These are phyloP conservation scores for Mesorhabditis spiculigera DNA, from an alignment of 2,888 invertebrate genomes.

Conservation along the genomic window DNA sequence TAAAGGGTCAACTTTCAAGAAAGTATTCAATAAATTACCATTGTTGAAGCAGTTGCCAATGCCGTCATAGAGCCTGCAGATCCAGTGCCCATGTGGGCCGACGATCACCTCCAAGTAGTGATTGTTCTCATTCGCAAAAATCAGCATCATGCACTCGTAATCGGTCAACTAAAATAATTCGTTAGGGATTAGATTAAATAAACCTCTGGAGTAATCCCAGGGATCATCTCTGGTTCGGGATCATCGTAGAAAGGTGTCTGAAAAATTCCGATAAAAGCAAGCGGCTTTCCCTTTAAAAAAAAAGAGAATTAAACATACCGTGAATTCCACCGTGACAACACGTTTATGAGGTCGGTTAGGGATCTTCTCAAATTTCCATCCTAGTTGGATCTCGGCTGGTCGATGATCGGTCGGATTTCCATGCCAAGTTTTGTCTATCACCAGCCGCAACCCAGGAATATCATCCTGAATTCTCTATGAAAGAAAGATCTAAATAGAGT, in stretches of 20 bases:
- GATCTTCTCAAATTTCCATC: conserved; percentile 53
- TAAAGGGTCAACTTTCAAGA: conserved; percentile 12
- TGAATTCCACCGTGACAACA: conserved; percentile 39
- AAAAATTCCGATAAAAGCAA: conserved; percentile 12
- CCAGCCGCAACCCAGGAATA: conserved; percentile 6
- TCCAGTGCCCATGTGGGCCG: conserved; percentile 62
- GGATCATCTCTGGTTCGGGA: conserved; percentile 47
- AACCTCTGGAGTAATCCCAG: conserved; percentile 46
- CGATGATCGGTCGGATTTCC: conserved; percentile 48
- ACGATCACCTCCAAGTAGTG: conserved; percentile 64
- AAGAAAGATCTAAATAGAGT: background rate
- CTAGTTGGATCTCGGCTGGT: conserved; percentile 47
- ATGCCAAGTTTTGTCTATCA: conserved; percentile 54
- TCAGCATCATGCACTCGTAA: conserved; percentile 63
- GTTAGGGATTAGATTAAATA: background rate
- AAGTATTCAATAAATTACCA: conserved; percentile 20
- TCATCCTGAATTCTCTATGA: background rate
- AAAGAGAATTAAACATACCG: conserved; percentile 16
- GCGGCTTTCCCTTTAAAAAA: background rate
- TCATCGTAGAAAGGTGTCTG: conserved; percentile 56
- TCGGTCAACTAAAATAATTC: conserved; percentile 49
- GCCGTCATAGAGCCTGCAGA: conserved; percentile 62
- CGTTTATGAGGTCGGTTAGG: conserved; percentile 52
- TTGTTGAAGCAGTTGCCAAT: conserved; percentile 61
- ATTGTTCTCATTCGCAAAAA: conserved; percentile 62